phyloP scores from a whole-genome alignment of 2,113 vertebrate species.

The Austrofundulus limnaeus region DNA sequence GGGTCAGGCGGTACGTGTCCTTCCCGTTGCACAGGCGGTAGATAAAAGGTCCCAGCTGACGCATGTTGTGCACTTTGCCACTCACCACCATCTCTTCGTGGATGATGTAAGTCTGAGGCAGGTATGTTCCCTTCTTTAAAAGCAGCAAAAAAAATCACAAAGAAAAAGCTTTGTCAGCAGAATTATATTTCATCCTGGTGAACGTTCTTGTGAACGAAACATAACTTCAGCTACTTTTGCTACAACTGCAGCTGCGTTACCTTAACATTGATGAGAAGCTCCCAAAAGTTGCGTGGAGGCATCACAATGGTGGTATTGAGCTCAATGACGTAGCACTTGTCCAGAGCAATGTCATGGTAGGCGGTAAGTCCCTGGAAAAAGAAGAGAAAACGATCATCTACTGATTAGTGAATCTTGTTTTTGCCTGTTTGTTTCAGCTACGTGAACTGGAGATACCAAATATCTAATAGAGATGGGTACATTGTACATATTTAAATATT shows the following conservation, averaged over 20 bases:
- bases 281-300: conserved; percentile 93
- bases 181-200: background rate
- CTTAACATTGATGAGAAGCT: conserved; percentile 92
- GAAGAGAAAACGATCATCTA: too few relatives aligned
- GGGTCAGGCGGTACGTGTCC: conserved; percentile 89
- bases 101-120: conserved; percentile 94
- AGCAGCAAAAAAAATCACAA: conserved; percentile 7
- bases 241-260: conserved; percentile 50
- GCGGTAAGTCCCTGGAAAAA: conserved; percentile 87
- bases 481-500: too few relatives aligned
- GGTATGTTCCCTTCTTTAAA: conserved; percentile 88
- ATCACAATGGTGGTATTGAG: conserved; percentile 93
- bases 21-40: conserved; percentile 88
- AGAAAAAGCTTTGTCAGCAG: too few relatives aligned
- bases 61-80: conserved; percentile 86
- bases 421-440: too few relatives aligned
- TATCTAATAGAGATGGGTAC: too few relatives aligned
- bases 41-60: conserved; percentile 90
- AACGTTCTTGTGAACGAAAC: background rate
- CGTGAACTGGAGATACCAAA: too few relatives aligned
- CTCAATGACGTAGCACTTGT: conserved; percentile 94
- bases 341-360: conserved; percentile 91
- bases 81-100: conserved; percentile 94
- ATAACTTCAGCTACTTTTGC: too few relatives aligned
- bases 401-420: too few relatives aligned